Evolutionary conservation across 2,113 vertebrate species (phyloP), one percentile per base, ranked within the genome.

Genomic region (Zosterops pallidus): DNA sequence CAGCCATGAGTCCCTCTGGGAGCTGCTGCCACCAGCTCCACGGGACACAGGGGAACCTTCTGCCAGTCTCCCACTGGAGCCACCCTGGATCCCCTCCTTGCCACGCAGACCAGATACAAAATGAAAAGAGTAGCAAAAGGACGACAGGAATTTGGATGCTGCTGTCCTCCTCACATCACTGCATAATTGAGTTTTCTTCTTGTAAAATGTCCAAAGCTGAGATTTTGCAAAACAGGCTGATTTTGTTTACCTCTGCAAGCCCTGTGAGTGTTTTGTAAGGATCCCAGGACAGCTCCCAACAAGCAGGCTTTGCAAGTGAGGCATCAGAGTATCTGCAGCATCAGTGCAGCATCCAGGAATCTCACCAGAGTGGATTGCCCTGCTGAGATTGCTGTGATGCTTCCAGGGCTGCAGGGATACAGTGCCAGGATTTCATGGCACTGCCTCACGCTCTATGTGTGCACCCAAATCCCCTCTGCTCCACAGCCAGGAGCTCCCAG

Each of bases 271-370:
- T 29, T 19, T 11, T 5, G 19, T 2, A 15, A 53, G 52, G 42
- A 35, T 90, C 50, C 25, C 50, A 46, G 64, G 75, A 29, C 1
- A 69, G 75, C 41, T 80, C 70, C 25, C 28, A 62, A 12, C 9
- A 24, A 42, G n/a, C 44, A 49, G 39, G 17, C 28, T 88, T 52
- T 83, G 52, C 60, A 22, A 53, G 67, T 4, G 62, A 41, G 21
- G 29, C 23, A 22, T 1, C 19, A 5, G 31, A 35, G n/a, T 47
- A 7, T 65, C 75, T 80, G 88, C 94, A 88, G 84, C 10, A 15
- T 72, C 92, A 87, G 47, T 62, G 70, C 87, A 92, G 70, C 78
- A 24, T 57, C 75, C 90, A 95, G 92, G 86, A 95, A 53, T 7
- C 14, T 2, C 14, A 71, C 88, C 89, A 89, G 6, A 12, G 55